Evolutionary conservation across 92 coral and sea anemone species (phyloP).

Genomic region (Bergia puertoricense): DNA sequence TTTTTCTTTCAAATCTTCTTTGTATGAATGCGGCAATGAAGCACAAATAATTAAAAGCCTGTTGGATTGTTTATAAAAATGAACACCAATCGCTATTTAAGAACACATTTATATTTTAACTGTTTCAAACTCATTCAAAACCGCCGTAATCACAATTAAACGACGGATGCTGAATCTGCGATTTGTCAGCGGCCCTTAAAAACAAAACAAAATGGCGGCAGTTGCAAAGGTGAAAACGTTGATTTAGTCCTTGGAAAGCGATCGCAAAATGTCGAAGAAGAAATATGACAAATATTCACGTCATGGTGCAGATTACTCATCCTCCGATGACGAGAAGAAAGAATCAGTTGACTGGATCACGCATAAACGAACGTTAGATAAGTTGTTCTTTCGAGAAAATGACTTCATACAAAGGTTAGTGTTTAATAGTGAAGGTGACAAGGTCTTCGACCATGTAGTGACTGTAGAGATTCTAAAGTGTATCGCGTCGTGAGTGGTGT

Average conservation of each 20-base stretch:
- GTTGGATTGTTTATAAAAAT: too few relatives aligned
- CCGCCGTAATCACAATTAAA: too few relatives aligned
- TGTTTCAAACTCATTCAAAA: too few relatives aligned
- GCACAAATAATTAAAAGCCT: too few relatives aligned
- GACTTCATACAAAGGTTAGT: conserved; percentile 87
- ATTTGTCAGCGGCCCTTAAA: conserved; percentile 20
- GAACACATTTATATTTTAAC: too few relatives aligned
- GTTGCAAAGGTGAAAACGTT: neutral
- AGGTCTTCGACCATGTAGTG: too few relatives aligned
- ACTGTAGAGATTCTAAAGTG: too few relatives aligned
- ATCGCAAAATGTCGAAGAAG: conserved; percentile 4
- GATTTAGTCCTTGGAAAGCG: neutral
- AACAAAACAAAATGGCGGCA: conserved; percentile 63
- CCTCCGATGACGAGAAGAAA: conserved; percentile 45
- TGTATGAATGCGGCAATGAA: too few relatives aligned
- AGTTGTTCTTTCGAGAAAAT: conserved; percentile 78
- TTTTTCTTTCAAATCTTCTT: too few relatives aligned
- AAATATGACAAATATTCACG: neutral
- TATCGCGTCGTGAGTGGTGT: too few relatives aligned
- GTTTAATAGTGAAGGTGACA: too few relatives aligned
- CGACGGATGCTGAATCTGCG: neutral
- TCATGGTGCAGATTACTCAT: conserved; percentile 15
- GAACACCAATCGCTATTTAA: too few relatives aligned
- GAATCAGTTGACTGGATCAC: conserved; percentile 71
- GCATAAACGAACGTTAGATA: conserved; percentile 71